A percentile compares a stretch with the other conserved stretches of the same genome.
Evolutionary conservation across 2,113 vertebrate genomes (phyloP).

Genomic region (Dipodomys stephensi): DNA sequence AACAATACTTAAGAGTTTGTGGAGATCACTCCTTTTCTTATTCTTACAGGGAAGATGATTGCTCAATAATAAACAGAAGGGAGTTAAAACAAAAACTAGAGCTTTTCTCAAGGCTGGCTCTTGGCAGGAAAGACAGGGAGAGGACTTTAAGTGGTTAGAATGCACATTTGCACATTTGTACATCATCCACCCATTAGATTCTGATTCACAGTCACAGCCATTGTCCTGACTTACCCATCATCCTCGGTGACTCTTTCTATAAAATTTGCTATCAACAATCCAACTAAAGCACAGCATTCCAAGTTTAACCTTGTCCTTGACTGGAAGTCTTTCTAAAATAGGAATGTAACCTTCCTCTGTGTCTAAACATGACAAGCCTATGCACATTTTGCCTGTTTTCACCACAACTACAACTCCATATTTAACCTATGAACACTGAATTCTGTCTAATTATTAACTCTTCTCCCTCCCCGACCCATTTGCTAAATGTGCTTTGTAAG

Average conservation of each 20-base stretch:
- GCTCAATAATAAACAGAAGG: conserved; percentile 62
- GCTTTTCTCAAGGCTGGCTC: conserved; percentile 69
- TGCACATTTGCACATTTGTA: conserved; percentile 30
- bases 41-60: conserved; percentile 48
- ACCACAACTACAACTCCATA: neutral
- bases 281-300: neutral
- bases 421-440: neutral
- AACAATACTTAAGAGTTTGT: conserved; percentile 55
- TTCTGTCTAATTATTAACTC: neutral
- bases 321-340: conserved; percentile 38
- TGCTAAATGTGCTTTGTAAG: neutral
- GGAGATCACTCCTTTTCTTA: neutral
- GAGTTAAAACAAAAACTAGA: neutral
- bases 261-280: neutral
- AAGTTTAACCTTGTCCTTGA: neutral
- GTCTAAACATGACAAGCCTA: neutral
- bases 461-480: neutral
- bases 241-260: neutral
- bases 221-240: neutral
- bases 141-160: conserved; percentile 34
- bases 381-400: neutral
- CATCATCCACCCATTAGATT: neutral
- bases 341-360: conserved; percentile 16
- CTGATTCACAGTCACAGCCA: neutral
- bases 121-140: conserved; percentile 59